Conservation (phyloP, 2,797 vertebrate genomes). For the Sebastes iracundus region DNA sequence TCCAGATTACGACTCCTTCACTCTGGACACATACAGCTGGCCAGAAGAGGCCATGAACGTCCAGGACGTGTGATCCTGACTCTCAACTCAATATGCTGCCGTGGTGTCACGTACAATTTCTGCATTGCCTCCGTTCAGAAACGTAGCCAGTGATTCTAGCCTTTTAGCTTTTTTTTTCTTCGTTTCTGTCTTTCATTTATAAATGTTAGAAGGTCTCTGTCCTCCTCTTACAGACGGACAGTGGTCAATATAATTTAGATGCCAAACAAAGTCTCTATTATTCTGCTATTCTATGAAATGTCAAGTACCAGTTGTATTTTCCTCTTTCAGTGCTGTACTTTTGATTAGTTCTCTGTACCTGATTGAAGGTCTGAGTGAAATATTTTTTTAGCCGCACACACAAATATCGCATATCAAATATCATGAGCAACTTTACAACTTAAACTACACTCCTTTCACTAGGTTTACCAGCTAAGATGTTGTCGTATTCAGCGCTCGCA, state of each 20-base stretch:
- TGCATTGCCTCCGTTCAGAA: slow-evolving; percentile 14
- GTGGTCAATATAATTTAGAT: not conserved
- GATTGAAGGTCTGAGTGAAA: not conserved
- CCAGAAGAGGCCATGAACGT: slow-evolving; percentile 89
- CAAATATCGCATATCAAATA: slow-evolving; percentile 32
- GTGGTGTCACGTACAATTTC: not conserved
- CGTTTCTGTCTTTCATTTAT: not conserved
- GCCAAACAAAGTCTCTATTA: not conserved
- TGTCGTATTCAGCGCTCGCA: not conserved
- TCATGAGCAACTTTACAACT: not conserved
- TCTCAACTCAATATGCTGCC: not conserved
- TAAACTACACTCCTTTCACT: not conserved
- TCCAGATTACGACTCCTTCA: slow-evolving; percentile 94
- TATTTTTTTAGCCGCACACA: not conserved
- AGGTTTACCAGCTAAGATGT: not conserved
- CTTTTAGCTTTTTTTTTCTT: not conserved
- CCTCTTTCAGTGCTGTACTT: not conserved
- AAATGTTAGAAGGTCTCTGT: not conserved
- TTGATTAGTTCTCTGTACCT: not conserved
- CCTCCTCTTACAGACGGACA: not conserved
- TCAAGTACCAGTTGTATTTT: not conserved
- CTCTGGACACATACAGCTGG: slow-evolving; percentile 92
- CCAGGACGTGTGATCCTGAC: slow-evolving; percentile 85
- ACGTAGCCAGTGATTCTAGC: not conserved
- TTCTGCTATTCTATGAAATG: not conserved